These are phyloP conservation scores for Empidonax alnorum DNA, from an alignment of 2,113 vertebrate genomes.

Conservation along the genomic window DNA sequence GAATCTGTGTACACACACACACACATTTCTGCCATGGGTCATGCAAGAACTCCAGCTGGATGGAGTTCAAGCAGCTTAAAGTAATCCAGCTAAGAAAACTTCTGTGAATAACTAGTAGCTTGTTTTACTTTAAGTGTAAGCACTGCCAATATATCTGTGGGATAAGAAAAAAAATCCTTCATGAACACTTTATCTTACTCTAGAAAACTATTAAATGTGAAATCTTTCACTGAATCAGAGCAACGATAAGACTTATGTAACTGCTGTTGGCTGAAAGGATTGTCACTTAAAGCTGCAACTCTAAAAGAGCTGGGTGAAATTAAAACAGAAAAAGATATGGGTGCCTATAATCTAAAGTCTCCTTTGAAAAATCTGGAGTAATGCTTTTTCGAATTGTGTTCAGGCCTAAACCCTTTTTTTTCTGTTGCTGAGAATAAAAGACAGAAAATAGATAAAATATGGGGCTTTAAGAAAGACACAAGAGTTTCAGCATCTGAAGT, in stretches of 20 bases:
- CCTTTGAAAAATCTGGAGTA: background rate
- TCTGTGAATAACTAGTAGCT: background rate
- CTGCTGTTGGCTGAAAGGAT: background rate
- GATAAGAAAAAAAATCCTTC: background rate
- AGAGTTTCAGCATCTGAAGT: background rate
- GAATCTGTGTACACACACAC: background rate
- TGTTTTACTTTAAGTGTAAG: background rate
- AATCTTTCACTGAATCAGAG: background rate
- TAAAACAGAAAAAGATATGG: background rate
- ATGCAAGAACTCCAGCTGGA: background rate
- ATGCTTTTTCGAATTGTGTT: background rate
- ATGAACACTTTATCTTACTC: background rate
- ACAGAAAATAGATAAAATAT: background rate
- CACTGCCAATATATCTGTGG: background rate
- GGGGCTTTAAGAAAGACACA: background rate
- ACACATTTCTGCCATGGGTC: background rate
- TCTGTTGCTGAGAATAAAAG: background rate
- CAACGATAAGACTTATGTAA: background rate
- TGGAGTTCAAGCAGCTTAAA: background rate
- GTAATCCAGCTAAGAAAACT: background rate
- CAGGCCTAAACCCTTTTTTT: background rate
- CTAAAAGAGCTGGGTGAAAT: background rate
- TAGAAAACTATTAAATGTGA: background rate
- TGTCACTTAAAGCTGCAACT: background rate
- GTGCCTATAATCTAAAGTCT: background rate